These are phyloP conservation scores for Pseudopleuronectes americanus DNA, from an alignment of 2,797 vertebrate species.

Conservation along the genomic window DNA sequence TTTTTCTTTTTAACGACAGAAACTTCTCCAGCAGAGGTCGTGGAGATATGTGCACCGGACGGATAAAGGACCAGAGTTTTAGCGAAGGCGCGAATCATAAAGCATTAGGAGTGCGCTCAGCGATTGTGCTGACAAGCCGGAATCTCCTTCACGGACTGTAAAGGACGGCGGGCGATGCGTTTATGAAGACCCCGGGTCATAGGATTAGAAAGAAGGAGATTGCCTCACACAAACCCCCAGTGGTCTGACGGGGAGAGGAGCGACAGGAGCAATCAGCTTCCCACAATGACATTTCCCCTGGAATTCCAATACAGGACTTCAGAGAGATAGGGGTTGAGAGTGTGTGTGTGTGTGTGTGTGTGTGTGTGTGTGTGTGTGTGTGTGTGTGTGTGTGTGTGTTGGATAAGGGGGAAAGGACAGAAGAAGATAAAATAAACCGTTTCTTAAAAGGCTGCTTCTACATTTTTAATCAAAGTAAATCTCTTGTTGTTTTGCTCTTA, in stretches of 20 bases:
- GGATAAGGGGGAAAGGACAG: background rate
- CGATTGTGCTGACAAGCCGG: conserved; percentile 65
- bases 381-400: background rate
- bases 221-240: conserved; percentile 42
- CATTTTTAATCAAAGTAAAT: too few species aligned
- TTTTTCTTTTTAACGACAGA: conserved; percentile 24
- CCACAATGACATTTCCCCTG: conserved; percentile 44
- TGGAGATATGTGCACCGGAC: conserved; percentile 14
- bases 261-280: conserved; percentile 49
- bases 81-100: conserved; percentile 48
- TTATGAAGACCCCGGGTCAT: conserved; percentile 45
- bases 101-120: conserved; percentile 55
- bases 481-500: background rate
- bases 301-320: conserved; percentile 37
- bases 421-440: background rate
- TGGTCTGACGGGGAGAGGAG: conserved; percentile 1
- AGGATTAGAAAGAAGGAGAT: conserved; percentile 58
- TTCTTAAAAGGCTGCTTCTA: too few species aligned
- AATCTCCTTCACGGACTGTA: conserved; percentile 57
- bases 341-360: background rate
- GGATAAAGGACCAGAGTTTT: conserved; percentile 24
- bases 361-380: background rate
- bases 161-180: conserved; percentile 49
- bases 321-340: conserved; percentile 6
- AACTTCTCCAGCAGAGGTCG: conserved; percentile 43